Evolutionary conservation across 2,797 vertebrate species (phyloP).

Genomic region (Phyllotis vaccarum): DNA sequence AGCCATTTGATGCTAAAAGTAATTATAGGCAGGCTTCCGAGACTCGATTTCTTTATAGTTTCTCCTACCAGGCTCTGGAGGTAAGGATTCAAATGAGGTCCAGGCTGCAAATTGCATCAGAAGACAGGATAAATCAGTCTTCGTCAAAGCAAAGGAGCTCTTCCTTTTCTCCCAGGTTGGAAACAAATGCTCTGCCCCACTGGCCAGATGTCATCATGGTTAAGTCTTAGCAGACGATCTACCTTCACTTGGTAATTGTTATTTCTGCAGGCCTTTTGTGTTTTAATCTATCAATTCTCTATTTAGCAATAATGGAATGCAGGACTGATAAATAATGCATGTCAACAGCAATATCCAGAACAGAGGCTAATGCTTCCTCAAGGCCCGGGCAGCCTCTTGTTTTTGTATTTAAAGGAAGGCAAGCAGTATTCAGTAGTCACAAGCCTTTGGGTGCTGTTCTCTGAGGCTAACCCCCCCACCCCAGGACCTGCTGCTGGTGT

Average conservation of each 20-base stretch:
- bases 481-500: no score
- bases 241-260: conserved; percentile 17
- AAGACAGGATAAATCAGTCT: conserved; percentile 43
- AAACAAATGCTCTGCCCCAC: background rate
- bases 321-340: conserved; percentile 54
- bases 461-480: background rate
- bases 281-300: conserved; percentile 62
- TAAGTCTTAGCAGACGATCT: background rate
- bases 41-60: conserved; percentile 53
- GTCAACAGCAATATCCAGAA: background rate
- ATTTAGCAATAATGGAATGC: conserved; percentile 34
- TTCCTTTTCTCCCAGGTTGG: background rate
- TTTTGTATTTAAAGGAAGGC: conserved; percentile 15
- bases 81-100: conserved; percentile 60
- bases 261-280: conserved; percentile 50
- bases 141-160: background rate
- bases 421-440: background rate
- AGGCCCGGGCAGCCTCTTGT: background rate
- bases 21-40: conserved; percentile 53
- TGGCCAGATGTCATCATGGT: background rate
- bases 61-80: conserved; percentile 41
- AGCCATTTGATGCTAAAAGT: conserved; percentile 59
- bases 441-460: background rate
- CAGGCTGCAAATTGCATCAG: conserved; percentile 26
- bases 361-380: background rate